Percentiles rank a stretch among this genome's conserved stretches.
phyloP scores from a whole-genome alignment of 2,888 invertebrate species.

The Pseudococcus longispinus region DNA sequence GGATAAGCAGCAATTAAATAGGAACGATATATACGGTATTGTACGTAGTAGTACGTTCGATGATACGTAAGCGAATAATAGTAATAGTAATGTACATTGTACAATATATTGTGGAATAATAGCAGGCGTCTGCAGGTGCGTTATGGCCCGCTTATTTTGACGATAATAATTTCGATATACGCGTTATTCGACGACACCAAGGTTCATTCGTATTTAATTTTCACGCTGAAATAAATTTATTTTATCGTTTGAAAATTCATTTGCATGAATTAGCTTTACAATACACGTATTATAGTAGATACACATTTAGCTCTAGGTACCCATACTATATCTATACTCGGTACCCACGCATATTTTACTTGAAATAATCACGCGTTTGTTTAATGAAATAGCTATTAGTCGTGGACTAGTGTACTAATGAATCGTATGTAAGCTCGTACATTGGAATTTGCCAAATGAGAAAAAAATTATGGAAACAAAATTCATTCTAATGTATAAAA shows the following conservation, averaged over 20 bases:
- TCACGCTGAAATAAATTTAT: slow-evolving; percentile 24
- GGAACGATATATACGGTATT: background rate
- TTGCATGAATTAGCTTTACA: slow-evolving; percentile 47
- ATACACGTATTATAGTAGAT: background rate
- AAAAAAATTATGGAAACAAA: background rate
- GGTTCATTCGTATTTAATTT: slow-evolving; percentile 37
- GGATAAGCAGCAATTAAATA: slow-evolving; percentile 27
- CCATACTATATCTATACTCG: background rate
- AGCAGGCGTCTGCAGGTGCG: slow-evolving; percentile 54
- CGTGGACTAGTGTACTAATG: background rate
- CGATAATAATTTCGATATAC: slow-evolving; percentile 53
- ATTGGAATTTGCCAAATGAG: background rate
- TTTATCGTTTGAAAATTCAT: slow-evolving; percentile 52
- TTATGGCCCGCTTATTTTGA: slow-evolving; percentile 54
- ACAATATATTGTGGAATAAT: slow-evolving; percentile 35
- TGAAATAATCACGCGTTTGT: background rate
- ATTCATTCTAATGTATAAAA: too few relatives aligned
- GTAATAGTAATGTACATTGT: slow-evolving; percentile 11
- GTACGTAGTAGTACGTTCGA: background rate
- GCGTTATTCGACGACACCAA: slow-evolving; percentile 1
- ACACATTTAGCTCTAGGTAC: background rate
- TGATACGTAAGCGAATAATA: background rate
- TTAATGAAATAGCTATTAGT: background rate
- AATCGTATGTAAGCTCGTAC: background rate
- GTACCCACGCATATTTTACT: background rate